Base-by-base conservation (phyloP, 2,797 vertebrate species). In the Glyptemys insculpta region DNA sequence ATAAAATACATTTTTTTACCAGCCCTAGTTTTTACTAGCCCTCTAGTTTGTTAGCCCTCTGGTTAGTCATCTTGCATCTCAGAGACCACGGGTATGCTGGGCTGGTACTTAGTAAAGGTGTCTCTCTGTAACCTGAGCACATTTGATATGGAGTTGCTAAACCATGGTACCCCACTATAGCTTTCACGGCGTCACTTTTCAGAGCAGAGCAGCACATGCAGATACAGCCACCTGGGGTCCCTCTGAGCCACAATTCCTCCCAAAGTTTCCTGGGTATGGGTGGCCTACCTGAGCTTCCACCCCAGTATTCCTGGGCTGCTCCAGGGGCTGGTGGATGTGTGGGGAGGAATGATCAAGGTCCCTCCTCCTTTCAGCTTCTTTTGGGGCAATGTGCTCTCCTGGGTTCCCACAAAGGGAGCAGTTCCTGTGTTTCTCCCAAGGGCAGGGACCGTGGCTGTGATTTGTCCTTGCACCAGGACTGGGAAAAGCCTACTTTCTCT, bases 401-500 rank as follows among this genome's bases (percentile, higher is more conserved):
- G 15, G 15, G 44, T 29, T 29, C 27, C 44, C 74, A 29, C 41
- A 31, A 15, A 78, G 25, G 27, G 74, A 49, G 29, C 14, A 49
- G 14, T 49, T 49, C 41, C 7, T 78, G 27, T 78, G 41, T 21
- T 44, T 29, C 44, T 47, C 44, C 21, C 10, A 23, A 37, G 16
- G 37, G 37, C 74, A 47, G 47, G 7, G 41, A 78, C 12, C 4
- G 8, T 4, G 8, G 29, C 27, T 78, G 41, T 8, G 8, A 44
- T 5, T 78, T 29, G 8, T 78, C 14, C 8, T 49, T 78, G 29
- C 34, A 29, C 12, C 15, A 27, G 44, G 15, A 4, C 15, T 29
- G 74, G 47, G 27, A 78, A 78, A 78, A 78, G 14, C 8, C 44
- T 29, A 59, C 88, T 93, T 96, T 92, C 93, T 96, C 92, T 92